Evolutionary conservation across 2,797 vertebrate species (phyloP), one percentile per base, ranked within the genome.

Genomic region (Xenentodon cancila): DNA sequence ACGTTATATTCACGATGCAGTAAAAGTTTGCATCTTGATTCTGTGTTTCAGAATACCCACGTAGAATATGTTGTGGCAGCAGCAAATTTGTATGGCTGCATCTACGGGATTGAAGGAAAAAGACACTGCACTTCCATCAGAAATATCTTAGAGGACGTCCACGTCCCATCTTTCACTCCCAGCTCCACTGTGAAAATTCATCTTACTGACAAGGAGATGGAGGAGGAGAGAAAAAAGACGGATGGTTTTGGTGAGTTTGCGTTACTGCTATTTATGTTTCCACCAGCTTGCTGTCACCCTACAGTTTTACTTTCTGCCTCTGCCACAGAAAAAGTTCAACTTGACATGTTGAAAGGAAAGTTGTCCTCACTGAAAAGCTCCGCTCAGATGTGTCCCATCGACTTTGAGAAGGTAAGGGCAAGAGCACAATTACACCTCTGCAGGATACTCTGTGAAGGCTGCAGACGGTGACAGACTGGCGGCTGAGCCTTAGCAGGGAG

Each of bases 351-450:
- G 68, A 91, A 77, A 72, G 59, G 27, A 51, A 82, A 89, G 40
- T 69, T 94, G 83, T 71, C 61, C 0, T 68, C 71, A 18, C 56
- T 81, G 73, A 82, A 71, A 46, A 60, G 62, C 16, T 58, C 49
- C 27, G 71, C 57, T 68, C 55, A 70, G 53, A 94, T 97, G 94
- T 55, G 86, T 75, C 93, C 96, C 61, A 82, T 94, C 59, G 68
- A 91, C 65, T 98, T 97, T 62, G 94, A 95, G 81, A 98, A 97
- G 96, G 97, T 97, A 84, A 30, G 25, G 64, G 17, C 16, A 54
- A 13, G 32, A 57, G 58, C 12, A 63, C 61, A 37, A 32, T 27
- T 67, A 68, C 64, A 58, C 57, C 55, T 79, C 58, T 50, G 47
- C 71, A 73, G 64, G 71, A 49, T 30, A 32, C 54, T 48, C 59